These are phyloP conservation scores for Gadus chalcogrammus DNA, from an alignment of 2,113 vertebrate species.

Conservation along the genomic window DNA sequence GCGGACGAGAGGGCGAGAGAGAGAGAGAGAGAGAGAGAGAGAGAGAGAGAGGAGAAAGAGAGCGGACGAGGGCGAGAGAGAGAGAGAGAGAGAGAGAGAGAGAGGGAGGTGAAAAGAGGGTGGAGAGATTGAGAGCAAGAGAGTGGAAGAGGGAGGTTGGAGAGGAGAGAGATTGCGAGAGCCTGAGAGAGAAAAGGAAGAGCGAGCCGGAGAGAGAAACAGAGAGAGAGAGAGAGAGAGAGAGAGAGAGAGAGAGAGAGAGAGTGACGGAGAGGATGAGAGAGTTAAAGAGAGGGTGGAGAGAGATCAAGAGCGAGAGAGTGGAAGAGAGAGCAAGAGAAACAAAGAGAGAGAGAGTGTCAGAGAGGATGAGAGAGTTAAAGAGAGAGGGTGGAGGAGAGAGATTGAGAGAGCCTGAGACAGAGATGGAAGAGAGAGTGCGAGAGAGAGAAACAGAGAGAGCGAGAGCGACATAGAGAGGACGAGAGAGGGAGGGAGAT, in stretches of 20 bases:
- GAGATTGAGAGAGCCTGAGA: slow-evolving; percentile 36
- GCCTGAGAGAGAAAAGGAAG: too few relatives aligned
- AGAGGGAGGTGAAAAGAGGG: too few relatives aligned
- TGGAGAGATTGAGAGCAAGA: too few relatives aligned
- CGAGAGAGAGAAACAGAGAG: slow-evolving; percentile 19
- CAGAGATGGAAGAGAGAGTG: background rate
- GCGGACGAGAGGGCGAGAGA: slow-evolving; percentile 6
- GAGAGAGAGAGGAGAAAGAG: slow-evolving; percentile 15
- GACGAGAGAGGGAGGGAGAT: slow-evolving; percentile 16
- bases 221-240: slow-evolving; percentile 11
- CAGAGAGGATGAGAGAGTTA: background rate
- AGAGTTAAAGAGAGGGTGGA: slow-evolving; percentile 48
- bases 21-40: background rate
- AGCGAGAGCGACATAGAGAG: slow-evolving; percentile 19
- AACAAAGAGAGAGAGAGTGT: slow-evolving; percentile 2
- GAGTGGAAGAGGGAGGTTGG: slow-evolving; percentile 34
- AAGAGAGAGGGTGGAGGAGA: background rate
- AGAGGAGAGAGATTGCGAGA: too few relatives aligned
- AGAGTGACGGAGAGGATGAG: slow-evolving; percentile 41
- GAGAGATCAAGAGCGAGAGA: slow-evolving; percentile 33
- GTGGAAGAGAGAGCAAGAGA: slow-evolving; percentile 16
- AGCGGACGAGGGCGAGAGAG: slow-evolving; percentile 4
- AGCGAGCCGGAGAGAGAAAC: too few relatives aligned
- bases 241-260: slow-evolving; percentile 53
- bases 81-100: slow-evolving; percentile 13